Base-by-base conservation (phyloP, 1,140 invertebrate species). In the Neodiprion virginianus region DNA sequence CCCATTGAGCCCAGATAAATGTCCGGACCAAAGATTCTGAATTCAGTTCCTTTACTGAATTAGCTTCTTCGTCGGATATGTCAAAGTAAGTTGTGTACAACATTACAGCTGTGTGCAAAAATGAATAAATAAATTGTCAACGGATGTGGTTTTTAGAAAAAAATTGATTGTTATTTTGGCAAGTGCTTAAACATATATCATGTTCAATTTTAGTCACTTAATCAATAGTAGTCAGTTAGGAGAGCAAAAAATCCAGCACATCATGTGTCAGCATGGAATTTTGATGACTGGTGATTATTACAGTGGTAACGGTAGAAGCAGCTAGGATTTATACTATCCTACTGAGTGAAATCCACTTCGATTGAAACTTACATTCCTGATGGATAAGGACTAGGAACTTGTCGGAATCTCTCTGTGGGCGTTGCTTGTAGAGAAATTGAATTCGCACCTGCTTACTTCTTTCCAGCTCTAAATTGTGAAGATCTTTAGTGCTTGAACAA, bases 1-100 rank as follows among this genome's bases (percentile, higher is more conserved):
- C 94, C 94, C 94, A 96, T 78, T 96, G 94, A 0, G 94, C 94
- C 95, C 94, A 96, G 70, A 92, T 92, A 79, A 95, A 96, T 49
- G 90, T 91, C 81, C 92, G 91, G 0, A 94, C 93, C 72, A 95
- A 88, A 1, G 87, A 89, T 83, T 94, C 93, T 10, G 90, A 89
- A 67, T 89, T 89, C 3, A 93, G 82, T 74, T 85, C 79, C 65
- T 78, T 76, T 72, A 86, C 77, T 61, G 75, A 77, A 75, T 76
- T n/a, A 11, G 67, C 69, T 28, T 80, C 76, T n/a, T 78, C 75
- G 61, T 23, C 12, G 68, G 70, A 78, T 14, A 47, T 77, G 50
- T 79, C 80, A 73, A 83, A 85, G 12, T 74, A 77, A 76, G 81
- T 71, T 4, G 84, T 87, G 68, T 86, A 86, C 80, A 85, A 86